These are phyloP conservation scores for Hippasteria phrygiana DNA, from an alignment of 53 echinoderm and acorn worm species.

Conservation along the genomic window DNA sequence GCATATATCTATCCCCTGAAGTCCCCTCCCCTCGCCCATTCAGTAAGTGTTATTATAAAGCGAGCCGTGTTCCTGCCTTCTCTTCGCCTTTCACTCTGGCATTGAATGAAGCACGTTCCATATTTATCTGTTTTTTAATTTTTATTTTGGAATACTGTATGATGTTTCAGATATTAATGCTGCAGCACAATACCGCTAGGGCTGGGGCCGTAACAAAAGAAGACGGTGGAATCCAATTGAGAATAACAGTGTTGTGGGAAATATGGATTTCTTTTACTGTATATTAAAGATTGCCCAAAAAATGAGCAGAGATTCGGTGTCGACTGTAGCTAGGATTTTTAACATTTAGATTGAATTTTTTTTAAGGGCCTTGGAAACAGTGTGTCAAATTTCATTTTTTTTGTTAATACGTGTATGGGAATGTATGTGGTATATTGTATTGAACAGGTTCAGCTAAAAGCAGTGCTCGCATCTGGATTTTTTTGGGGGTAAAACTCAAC, in stretches of 20 bases:
- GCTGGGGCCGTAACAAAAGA: background rate
- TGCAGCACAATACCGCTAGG: background rate
- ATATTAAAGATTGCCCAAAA: constrained; percentile 10
- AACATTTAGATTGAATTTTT: background rate
- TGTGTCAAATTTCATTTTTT: too few species aligned
- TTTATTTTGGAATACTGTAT: background rate
- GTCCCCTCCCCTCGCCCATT: background rate
- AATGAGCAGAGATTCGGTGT: background rate
- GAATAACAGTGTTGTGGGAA: background rate
- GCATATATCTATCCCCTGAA: background rate
- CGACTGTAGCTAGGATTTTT: background rate
- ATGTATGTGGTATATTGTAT: background rate
- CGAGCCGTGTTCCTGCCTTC: background rate
- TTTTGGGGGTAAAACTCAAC: too few species aligned
- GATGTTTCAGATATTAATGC: background rate
- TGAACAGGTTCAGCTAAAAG: too few species aligned
- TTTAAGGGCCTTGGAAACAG: too few species aligned
- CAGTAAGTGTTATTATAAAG: background rate
- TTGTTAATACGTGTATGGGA: too few species aligned
- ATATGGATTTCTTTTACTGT: background rate
- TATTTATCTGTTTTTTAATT: background rate
- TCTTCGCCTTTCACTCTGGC: background rate
- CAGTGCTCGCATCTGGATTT: too few species aligned
- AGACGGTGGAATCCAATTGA: background rate
- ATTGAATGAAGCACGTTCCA: constrained; percentile 2